Base-by-base conservation (phyloP, 23 tunicate species). In the Aplidium turbinatum region DNA sequence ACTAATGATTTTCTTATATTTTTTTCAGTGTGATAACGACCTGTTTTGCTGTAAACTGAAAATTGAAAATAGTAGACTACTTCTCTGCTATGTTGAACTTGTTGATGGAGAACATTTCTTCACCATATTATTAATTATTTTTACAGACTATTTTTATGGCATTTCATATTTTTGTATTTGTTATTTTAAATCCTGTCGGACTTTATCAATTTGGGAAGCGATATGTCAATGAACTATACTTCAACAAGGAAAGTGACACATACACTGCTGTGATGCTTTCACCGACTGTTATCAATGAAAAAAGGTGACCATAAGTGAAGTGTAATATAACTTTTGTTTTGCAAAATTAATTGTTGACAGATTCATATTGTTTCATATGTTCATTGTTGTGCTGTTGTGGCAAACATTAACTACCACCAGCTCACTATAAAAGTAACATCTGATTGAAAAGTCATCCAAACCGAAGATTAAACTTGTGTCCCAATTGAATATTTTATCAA, bases 201-300 rank as follows among this genome's bases (percentile, higher is more conserved):
- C 64, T 83, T 26, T 91, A 84, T 51, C 80, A 73, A 68, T 91
- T 91, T 66, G 73, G 79, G 25, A 79, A 75, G 47, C 78, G 97
- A 30, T 75, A 91, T 83, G 97, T 91, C 21, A 79, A 58, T 28
- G 67, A 84, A 57, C 52, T 91, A 5, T 75, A 83, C 50, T 56
- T 69, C 47, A 56, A 91, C 35, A 31, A 60, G n/a, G 35, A 58
- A 34, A 73, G 30, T 11, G 85, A 91, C 30, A 67, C 47, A 2
- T 91, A 91, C 62, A 91, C 91, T 5, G 97, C 90, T 2, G 23
- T 3, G 2, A 4, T 84, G 26, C 67, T 87, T 6, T 84, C 97
- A n/a, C 90, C 90, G 32, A 73, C 68, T 40, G 78, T 84, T 34
- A 32, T 40, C 6, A 68, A 56, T 57, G 57, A 67, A 9, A 72